Conservation (phyloP, 2,888 invertebrate genomes). For the Neoitamus cyanurus region DNA sequence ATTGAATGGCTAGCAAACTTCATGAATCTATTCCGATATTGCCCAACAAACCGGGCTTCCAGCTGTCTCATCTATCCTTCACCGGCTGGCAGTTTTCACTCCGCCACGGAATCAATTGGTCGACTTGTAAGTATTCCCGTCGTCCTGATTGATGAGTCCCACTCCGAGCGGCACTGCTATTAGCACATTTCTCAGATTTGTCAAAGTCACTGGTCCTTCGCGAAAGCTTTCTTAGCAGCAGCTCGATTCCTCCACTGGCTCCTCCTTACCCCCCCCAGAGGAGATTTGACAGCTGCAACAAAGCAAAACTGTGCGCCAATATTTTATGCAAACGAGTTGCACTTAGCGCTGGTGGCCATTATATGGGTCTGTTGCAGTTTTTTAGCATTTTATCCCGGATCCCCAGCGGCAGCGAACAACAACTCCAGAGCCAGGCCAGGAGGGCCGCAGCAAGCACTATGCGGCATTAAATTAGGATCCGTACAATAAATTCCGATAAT, state of each 20-base stretch:
- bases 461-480: conserved; percentile 34
- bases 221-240: conserved; percentile 31
- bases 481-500: conserved; percentile 49
- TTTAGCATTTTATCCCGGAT: conserved; percentile 37
- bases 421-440: neutral
- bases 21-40: conserved; percentile 1
- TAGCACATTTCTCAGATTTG: conserved; percentile 49
- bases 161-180: conserved; percentile 33
- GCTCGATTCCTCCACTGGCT: neutral
- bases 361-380: conserved; percentile 27
- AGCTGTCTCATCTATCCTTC: conserved; percentile 22
- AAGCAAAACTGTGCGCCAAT: conserved; percentile 39
- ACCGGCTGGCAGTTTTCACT: conserved; percentile 8
- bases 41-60: neutral
- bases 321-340: conserved; percentile 48
- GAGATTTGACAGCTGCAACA: conserved; percentile 46
- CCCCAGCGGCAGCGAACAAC: neutral
- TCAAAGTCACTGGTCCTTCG: conserved; percentile 44
- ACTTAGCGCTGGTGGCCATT: conserved; percentile 36
- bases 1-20: neutral
- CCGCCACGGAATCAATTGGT: conserved; percentile 45
- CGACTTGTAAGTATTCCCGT: conserved; percentile 21
- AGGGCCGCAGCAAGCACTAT: neutral
- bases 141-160: conserved; percentile 47
- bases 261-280: neutral